Percentiles rank a stretch among this genome's conserved stretches.
Evolutionary conservation across 2,797 vertebrate genomes (phyloP).

Genomic region (Potorous gilbertii): DNA sequence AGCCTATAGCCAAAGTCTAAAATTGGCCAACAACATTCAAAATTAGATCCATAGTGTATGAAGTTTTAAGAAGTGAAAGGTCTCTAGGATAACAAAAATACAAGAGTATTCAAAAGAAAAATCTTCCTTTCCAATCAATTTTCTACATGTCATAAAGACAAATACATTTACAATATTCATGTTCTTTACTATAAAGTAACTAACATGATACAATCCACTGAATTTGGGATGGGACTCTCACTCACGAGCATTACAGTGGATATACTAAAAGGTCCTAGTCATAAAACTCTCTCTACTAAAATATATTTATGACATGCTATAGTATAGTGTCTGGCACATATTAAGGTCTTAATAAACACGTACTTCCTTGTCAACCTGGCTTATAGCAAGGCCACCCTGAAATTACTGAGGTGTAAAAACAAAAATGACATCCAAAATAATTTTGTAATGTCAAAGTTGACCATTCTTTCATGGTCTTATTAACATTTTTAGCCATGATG

Average conservation of each 20-base stretch:
- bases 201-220: not conserved
- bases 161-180: not conserved
- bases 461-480: not conserved
- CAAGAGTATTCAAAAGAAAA: not conserved
- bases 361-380: not conserved
- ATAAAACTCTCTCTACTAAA: not conserved
- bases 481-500: not conserved
- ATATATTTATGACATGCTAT: not conserved
- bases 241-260: not conserved
- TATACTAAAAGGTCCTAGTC: not conserved
- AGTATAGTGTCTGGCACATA: not conserved
- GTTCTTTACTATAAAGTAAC: not conserved
- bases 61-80: not conserved
- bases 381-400: not conserved
- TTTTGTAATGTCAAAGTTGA: not conserved
- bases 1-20: not conserved
- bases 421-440: not conserved
- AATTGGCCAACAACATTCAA: not conserved
- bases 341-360: not conserved
- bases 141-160: not conserved
- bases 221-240: not conserved
- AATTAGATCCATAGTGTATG: not conserved
- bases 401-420: not conserved
- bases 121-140: not conserved
- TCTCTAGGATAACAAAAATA: not conserved